Evolutionary conservation across 92 coral and sea anemone genomes (phyloP), one percentile per base, ranked within the genome.

Genomic region (Palythoa grandiflora): DNA sequence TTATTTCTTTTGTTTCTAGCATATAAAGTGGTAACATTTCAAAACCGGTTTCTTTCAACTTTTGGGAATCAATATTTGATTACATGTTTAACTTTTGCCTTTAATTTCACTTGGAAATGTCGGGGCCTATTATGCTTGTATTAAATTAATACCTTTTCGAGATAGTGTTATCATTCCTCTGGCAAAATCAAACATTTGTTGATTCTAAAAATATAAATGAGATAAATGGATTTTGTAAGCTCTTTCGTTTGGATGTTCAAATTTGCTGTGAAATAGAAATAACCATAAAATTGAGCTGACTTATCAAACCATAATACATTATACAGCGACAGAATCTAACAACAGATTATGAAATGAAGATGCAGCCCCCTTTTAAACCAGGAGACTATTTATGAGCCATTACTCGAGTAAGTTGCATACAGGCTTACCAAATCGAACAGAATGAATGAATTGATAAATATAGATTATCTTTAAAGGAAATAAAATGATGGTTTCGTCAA

Each of bases 61-160:
- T 75, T 48, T 50, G 37, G 38, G 55, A 68, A 38, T 38, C 75
- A 68, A 81, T 19, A 9, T 59, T 61, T 21, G 2, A 52, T 39
- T 44, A 68, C 11, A 5, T 6, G 54, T 52, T 14, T 11, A 12
- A 13, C 10, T 53, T 47, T 17, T 44, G 59, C n/a, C 38, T 16
- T 79, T 39, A 48, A 38, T 28, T 81, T 14, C 40, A 9, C 47
- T 44, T 28, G 57, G 53, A 16, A 38, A 44, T 40, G 4, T 65
- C 57, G 10, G 55, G 13, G 35, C 17, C 10, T n/a, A 17, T 61
- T 39, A 16, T 37, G 16, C 72, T 6, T n/a, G 85, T 80, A 80
- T 61, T 40, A 80, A 57, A 61, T 63, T 40, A 80, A 79, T 79
- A 79, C 55, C 53, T 50, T 75, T 75, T 21, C 55, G 4, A 44